Evolutionary conservation across 2,888 invertebrate genomes (phyloP).

Genomic region (Nemapogon koenigi): DNA sequence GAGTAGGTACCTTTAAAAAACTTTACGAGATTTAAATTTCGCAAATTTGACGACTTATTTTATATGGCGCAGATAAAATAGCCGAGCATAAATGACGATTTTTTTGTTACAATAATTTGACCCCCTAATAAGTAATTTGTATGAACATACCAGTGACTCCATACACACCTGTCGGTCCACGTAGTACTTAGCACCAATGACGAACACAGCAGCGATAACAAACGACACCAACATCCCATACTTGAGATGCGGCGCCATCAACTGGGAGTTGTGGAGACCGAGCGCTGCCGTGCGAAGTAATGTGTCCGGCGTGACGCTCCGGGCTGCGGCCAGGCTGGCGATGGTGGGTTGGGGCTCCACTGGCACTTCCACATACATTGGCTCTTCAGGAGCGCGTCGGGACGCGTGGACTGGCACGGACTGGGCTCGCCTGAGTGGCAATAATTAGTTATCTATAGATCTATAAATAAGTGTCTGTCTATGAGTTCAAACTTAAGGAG

Average conservation of each 20-base stretch:
- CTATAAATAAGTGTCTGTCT: too few species aligned
- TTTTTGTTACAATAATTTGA: too few species aligned
- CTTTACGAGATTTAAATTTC: too few species aligned
- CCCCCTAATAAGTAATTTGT: too few species aligned
- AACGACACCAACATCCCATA: constrained; percentile 77
- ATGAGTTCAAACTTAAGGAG: too few species aligned
- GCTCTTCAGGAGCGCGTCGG: constrained; percentile 41
- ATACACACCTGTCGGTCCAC: constrained; percentile 68
- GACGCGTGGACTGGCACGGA: constrained; percentile 32
- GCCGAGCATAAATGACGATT: too few species aligned
- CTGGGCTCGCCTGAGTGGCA: not conserved
- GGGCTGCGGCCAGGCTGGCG: constrained; percentile 49
- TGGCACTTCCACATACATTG: constrained; percentile 52
- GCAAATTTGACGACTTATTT: too few species aligned
- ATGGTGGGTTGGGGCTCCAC: constrained; percentile 47
- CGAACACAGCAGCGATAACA: constrained; percentile 71
- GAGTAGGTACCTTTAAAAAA: too few species aligned
- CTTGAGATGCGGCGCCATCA: constrained; percentile 68
- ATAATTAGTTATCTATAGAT: too few species aligned
- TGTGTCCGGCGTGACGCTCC: constrained; percentile 54
- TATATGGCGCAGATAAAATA: too few species aligned
- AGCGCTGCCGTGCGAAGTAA: constrained; percentile 50
- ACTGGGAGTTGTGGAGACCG: constrained; percentile 42
- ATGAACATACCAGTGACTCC: not conserved
- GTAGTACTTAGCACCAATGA: constrained; percentile 76